Conservation (phyloP, 2,797 vertebrate species). For the Lepilemur ruficaudatus region DNA sequence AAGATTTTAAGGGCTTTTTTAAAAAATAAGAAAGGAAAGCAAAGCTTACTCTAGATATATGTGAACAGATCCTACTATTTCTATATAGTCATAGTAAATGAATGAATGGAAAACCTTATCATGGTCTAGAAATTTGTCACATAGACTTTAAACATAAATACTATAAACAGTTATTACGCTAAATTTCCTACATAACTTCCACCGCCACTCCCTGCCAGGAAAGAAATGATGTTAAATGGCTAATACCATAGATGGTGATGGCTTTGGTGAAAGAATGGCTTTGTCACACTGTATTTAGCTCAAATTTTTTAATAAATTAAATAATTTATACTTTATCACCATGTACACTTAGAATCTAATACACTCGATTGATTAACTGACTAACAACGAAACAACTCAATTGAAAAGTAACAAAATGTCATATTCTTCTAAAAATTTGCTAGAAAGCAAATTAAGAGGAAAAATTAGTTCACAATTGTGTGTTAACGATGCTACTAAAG, state of each 20-base stretch:
- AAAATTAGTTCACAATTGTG: neutral
- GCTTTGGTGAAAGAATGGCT: neutral
- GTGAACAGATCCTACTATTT: neutral
- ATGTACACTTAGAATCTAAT: neutral
- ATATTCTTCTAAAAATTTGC: neutral
- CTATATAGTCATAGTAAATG: neutral
- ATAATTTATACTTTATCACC: neutral
- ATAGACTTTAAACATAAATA: neutral
- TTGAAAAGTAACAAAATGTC: neutral
- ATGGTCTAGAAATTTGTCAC: neutral
- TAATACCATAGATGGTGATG: neutral
- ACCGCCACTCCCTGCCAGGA: neutral
- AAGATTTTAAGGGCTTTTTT: conserved; percentile 49
- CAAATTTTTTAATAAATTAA: neutral
- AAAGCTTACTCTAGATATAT: neutral
- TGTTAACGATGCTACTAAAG: neutral
- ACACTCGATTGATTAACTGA: neutral
- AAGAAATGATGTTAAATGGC: neutral
- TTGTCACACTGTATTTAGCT: neutral
- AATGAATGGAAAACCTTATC: neutral
- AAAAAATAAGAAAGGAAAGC: conserved; percentile 27
- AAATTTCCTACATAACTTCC: neutral
- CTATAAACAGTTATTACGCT: neutral
- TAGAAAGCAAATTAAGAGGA: neutral
- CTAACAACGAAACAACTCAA: neutral